Evolutionary conservation across 1,140 invertebrate genomes (phyloP).

Genomic region (Dysdera silvatica): DNA sequence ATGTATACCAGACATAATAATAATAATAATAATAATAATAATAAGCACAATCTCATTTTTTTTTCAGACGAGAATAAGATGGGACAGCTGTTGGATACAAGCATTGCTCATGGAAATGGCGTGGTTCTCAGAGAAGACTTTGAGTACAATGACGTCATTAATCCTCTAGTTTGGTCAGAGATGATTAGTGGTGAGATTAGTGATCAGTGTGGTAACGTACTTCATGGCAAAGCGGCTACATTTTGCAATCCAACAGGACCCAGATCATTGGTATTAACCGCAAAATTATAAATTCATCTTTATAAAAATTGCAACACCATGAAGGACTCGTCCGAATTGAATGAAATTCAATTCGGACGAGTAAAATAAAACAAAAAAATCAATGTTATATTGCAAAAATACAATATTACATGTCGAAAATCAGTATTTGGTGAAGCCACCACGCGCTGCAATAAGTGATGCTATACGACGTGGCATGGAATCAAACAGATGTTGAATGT

Average conservation of each 20-base stretch:
- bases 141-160: constrained; percentile 32
- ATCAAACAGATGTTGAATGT: no score
- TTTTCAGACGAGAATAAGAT: background rate
- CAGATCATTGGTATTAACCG: constrained; percentile 36
- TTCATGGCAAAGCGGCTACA: constrained; percentile 41
- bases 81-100: background rate
- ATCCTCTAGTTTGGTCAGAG: constrained; percentile 24
- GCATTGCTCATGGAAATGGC: constrained; percentile 38
- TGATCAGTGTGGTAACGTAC: constrained; percentile 38
- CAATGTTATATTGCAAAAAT: no score
- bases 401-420: no score
- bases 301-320: no score
- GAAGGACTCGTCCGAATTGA: no score
- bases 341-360: no score
- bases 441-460: no score
- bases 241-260: constrained; percentile 36
- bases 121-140: constrained; percentile 45
- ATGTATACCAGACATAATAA: no score
- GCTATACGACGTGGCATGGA: no score
- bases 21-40: background rate
- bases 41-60: no score
- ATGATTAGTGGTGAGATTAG: constrained; percentile 34
- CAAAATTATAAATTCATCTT: background rate
- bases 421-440: no score
- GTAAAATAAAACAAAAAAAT: no score